Evolutionary conservation across 2,888 invertebrate species (phyloP).

Genomic region (Phlogophora meticulosa): DNA sequence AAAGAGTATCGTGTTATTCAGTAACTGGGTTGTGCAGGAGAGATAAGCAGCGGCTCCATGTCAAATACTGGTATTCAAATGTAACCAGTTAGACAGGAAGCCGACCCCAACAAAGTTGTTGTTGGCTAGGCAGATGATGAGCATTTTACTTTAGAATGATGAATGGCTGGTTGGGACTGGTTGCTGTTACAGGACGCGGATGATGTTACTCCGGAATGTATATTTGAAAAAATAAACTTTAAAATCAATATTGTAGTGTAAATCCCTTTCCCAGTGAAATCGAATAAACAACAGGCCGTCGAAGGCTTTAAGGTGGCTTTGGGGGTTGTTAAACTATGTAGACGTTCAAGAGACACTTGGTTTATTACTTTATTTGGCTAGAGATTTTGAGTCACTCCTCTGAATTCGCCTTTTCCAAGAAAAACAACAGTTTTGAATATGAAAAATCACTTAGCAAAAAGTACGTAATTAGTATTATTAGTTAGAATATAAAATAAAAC

Average conservation of each 20-base stretch:
- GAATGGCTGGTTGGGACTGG: background rate
- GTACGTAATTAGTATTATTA: background rate
- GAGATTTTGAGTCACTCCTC: background rate
- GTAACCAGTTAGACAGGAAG: too few species aligned
- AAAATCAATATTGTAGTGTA: background rate
- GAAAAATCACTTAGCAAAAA: background rate
- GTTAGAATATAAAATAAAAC: background rate
- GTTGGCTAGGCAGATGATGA: too few species aligned
- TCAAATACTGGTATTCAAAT: too few species aligned
- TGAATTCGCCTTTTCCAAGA: background rate
- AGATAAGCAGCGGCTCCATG: too few species aligned
- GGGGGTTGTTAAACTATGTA: background rate
- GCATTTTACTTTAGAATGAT: background rate
- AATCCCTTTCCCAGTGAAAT: conserved; percentile 1
- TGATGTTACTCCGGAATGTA: background rate
- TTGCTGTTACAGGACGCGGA: background rate
- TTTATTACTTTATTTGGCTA: background rate
- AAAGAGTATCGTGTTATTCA: too few species aligned
- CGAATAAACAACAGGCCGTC: background rate
- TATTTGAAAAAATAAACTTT: background rate
- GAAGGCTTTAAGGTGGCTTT: conserved; percentile 1
- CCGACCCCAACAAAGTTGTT: too few species aligned
- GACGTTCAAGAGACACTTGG: background rate
- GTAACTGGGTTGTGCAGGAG: too few species aligned
- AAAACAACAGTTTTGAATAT: too few species aligned